Conservation (phyloP, 2,113 vertebrate genomes). For the Oreochromis niloticus region DNA sequence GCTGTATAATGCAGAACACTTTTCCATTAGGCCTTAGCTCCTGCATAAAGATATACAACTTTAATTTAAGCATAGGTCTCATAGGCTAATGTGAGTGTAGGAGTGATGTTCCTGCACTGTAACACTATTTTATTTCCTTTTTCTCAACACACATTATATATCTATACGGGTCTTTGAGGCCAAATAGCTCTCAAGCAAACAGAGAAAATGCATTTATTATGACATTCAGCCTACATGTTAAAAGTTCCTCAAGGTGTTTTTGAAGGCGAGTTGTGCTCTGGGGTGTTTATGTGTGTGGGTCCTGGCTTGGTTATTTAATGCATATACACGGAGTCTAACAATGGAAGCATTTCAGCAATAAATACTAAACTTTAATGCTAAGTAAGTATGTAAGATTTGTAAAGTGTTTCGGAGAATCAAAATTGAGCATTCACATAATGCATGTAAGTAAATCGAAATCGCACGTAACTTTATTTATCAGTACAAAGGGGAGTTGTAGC, state of each 20-base stretch:
- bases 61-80: slow-evolving; percentile 14
- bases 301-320: neutral
- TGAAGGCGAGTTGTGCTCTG: neutral
- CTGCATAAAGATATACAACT: slow-evolving; percentile 4
- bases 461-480: neutral
- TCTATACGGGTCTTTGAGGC: neutral
- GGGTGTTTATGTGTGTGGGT: neutral
- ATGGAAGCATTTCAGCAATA: neutral
- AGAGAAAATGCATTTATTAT: neutral
- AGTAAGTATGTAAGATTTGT: neutral
- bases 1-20: slow-evolving; percentile 2
- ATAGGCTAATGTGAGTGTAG: neutral
- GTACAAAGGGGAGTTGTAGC: neutral
- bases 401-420: neutral
- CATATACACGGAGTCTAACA: neutral
- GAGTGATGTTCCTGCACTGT: neutral
- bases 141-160: neutral
- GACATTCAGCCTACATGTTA: neutral
- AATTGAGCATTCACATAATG: neutral
- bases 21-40: neutral
- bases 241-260: neutral
- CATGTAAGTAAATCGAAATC: neutral
- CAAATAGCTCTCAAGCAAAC: neutral
- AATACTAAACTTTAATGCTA: neutral
- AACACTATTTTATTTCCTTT: neutral